A percentile compares a stretch with the other conserved stretches of the same genome.
phyloP scores from a whole-genome alignment of 2,888 invertebrate species.

The Anagyrus pseudococci region DNA sequence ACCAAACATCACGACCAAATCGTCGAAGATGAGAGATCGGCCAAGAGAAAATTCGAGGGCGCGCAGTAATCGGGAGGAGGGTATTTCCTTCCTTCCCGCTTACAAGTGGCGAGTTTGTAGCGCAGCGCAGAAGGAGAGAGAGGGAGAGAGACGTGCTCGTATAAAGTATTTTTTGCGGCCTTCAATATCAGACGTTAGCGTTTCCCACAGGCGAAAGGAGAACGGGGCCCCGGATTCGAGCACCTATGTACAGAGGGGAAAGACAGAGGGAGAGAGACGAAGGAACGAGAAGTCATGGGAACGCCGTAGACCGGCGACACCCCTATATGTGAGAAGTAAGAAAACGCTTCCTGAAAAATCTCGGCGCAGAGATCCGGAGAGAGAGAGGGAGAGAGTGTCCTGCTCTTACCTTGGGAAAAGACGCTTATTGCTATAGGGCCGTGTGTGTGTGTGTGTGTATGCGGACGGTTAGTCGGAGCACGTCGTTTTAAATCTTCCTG shows the following conservation, averaged over 20 bases:
- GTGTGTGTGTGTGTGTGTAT: neutral
- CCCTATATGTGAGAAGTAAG: constrained; percentile 28
- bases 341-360: constrained; percentile 40
- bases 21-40: constrained; percentile 6
- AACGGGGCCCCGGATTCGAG: too few species aligned
- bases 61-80: constrained; percentile 51
- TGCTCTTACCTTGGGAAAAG: constrained; percentile 33
- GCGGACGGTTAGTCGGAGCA: constrained; percentile 20
- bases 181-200: constrained; percentile 58
- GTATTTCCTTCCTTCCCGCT: constrained; percentile 56
- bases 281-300: constrained; percentile 37
- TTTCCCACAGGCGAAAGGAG: constrained; percentile 54
- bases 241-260: constrained; percentile 4
- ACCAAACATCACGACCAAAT: too few species aligned
- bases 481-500: constrained; percentile 21
- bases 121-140: constrained; percentile 36
- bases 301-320: constrained; percentile 20
- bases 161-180: constrained; percentile 50
- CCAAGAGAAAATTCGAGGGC: constrained; percentile 25
- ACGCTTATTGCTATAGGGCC: neutral
- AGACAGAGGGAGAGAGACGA: constrained; percentile 27
- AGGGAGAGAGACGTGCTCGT: constrained; percentile 34
- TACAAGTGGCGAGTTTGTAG: too few species aligned
- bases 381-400: too few species aligned
- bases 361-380: too few species aligned